Evolutionary conservation across 2,888 invertebrate species (phyloP), one percentile per base, ranked within the genome.

Genomic region (Tipula vernalis): DNA sequence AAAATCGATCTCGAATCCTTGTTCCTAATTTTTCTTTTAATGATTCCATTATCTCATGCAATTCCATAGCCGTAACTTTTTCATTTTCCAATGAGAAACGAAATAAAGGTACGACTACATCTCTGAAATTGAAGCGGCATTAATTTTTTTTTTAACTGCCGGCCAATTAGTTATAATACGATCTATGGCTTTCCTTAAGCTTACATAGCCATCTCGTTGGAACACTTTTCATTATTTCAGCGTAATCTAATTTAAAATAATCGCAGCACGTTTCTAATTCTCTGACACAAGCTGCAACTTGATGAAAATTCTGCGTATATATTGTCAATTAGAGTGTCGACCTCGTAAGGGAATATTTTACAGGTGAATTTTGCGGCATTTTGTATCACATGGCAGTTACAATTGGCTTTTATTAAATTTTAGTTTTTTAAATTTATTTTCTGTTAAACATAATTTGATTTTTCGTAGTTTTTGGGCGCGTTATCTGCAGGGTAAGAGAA

Each of bases 121-220:
- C n/a, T n/a, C n/a, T n/a, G n/a, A n/a, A n/a, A n/a, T n/a, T n/a
- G n/a, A n/a, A n/a, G n/a, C n/a, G n/a, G n/a, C n/a, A n/a, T n/a
- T n/a, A n/a, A n/a, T n/a, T n/a, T n/a, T n/a, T n/a, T n/a, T n/a
- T n/a, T n/a, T n/a, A n/a, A n/a, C n/a, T n/a, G n/a, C n/a, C n/a
- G n/a, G n/a, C n/a, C n/a, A n/a, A n/a, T n/a, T n/a, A n/a, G n/a
- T n/a, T n/a, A n/a, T n/a, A n/a, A n/a, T n/a, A n/a, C n/a, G n/a
- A n/a, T n/a, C n/a, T n/a, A n/a, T n/a, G n/a, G n/a, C n/a, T n/a
- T n/a, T n/a, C n/a, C n/a, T n/a, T n/a, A n/a, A n/a, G n/a, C n/a
- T n/a, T n/a, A n/a, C n/a, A n/a, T n/a, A n/a, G n/a, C 86, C 86
- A 86, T 41, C 86, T 36, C 42, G 86, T 86, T 44, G 86, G 44